Evolutionary conservation across 2,113 vertebrate genomes (phyloP), one percentile per base, ranked within the genome.

Genomic region (Malurus elegans): DNA sequence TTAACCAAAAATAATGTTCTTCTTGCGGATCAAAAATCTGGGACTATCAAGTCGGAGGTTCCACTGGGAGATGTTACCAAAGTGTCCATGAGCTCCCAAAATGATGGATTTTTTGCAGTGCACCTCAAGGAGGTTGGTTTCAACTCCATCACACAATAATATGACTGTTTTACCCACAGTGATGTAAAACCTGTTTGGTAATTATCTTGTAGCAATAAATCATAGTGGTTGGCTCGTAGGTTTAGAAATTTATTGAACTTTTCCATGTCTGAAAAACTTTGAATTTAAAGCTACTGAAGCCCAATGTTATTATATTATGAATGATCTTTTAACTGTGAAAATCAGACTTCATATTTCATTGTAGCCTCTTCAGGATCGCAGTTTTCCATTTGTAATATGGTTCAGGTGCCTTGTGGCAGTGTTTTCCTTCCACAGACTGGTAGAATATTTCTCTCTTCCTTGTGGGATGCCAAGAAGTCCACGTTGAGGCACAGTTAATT

Each of bases 1-100:
- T 95, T 99, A 95, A 99, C 99, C n/a, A 99, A 99, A 96, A 99
- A 98, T 73, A 99, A 98, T 2, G 97, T 99, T 32, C 97, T 99
- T 51, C 98, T 99, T 86, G 99, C 99, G 14, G 99, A 99, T 97
- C 99, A 99, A 94, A 99, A 99, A 95, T 99, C 99, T 0, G 99
- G 99, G 29, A 99, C 99, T 79, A 98, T 99, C 92, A 99, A 99
- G 95, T 98, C 98, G 40, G 99, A 98, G 70, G 98, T 99, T 61
- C 99, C 99, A 1, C 97, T 99, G 93, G 98, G 98, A 13, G 99
- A 99, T 80, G 98, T 99, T 74, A 98, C 97, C 58, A 99, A 99
- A 42, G 98, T 99, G 36, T 99, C 99, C 1, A 99, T 99, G 97
- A 99, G 99, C 97, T 99, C 99, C 10, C 99, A 99, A 51, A 99